Base-by-base conservation (phyloP, 92 coral and sea anemone species). In the Porites cylindrica region DNA sequence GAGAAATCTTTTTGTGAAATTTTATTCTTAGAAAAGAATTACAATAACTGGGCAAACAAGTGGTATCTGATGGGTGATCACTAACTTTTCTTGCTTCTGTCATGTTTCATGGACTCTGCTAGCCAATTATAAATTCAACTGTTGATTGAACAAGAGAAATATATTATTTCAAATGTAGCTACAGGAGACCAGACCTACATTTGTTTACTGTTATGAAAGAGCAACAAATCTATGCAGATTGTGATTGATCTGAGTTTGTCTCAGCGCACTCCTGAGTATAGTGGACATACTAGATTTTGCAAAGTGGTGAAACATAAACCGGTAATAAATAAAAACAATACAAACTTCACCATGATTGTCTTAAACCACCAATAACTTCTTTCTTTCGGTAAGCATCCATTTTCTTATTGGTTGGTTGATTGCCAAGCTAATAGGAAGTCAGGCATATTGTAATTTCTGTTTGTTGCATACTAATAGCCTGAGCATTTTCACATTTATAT, bases 121-220 rank as follows among this genome's bases (percentile, higher is more conserved):
- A 72, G 77, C 77, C 77, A 72, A 72, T 72, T 43, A 72, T 72
- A 32, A 72, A 72, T 72, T 72, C 77, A 72, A 72, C 77, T 72
- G 77, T 72, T 72, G 77, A 72, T 72, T 43, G 56, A 72, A 72
- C 77, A 72, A 72, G 77, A 16, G 77, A 43, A 51, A 72, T 72
- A 43, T 50, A 51, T 72, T 72, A 72, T 72, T 72, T 72, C 77
- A 56, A 72, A 32, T 32, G 38, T 32, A 32, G 38, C 38, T 32
- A 32, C 1, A 32, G 38, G 38, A 32, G 38, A 32, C 77, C 56
- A 72, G 77, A 72, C 59, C 77, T 72, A 72, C 77, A 43, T 72
- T 16, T 72, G 56, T 24, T 67, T 67, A 20, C 72, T 67, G 32
- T 67, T 67, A 67, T 19, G 72, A 67, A 67, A 20, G 43, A 64